A percentile compares a stretch with the other conserved stretches of the same genome.
phyloP scores from a whole-genome alignment of 2,888 invertebrate species.

The Lasioglossum lativentre region DNA sequence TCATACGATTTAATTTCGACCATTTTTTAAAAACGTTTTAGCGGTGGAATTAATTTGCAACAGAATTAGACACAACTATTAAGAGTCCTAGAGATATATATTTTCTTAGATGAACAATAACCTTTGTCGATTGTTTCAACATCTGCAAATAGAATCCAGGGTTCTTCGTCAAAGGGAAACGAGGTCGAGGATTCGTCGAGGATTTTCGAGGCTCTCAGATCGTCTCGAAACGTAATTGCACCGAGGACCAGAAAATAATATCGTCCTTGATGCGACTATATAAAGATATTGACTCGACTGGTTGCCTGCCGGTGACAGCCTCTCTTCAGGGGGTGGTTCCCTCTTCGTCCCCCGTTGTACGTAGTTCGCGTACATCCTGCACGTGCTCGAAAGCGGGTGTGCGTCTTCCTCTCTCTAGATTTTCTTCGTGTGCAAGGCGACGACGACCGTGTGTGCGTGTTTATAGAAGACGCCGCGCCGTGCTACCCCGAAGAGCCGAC shows the following conservation, averaged over 20 bases:
- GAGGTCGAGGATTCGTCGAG: background rate
- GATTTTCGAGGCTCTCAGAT: background rate
- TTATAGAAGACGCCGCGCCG: slow-evolving; percentile 39
- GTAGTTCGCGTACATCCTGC: slow-evolving; percentile 59
- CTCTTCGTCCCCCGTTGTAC: slow-evolving; percentile 50
- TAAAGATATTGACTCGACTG: slow-evolving; percentile 80
- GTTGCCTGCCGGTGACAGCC: slow-evolving; percentile 79
- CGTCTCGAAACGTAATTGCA: slow-evolving; percentile 57
- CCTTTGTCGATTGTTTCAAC: background rate
- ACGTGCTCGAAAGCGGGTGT: slow-evolving; percentile 43
- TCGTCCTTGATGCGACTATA: slow-evolving; percentile 77
- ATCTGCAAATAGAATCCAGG: background rate
- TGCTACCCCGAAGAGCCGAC: slow-evolving; percentile 54
- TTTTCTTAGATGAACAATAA: too few relatives aligned
- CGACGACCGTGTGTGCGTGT: slow-evolving; percentile 39
- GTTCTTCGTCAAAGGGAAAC: background rate
- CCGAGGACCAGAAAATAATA: slow-evolving; percentile 76
- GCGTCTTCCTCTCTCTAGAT: slow-evolving; percentile 25
- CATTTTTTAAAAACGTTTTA: background rate
- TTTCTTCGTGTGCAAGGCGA: slow-evolving; percentile 42
- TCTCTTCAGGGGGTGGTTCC: slow-evolving; percentile 74
- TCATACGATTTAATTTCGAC: too few relatives aligned
- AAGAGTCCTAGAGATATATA: too few relatives aligned
- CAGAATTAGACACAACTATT: too few relatives aligned
- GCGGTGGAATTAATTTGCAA: background rate